Evolutionary conservation across 2,113 vertebrate genomes (phyloP), one percentile per base, ranked within the genome.

Genomic region (Psettodes erumei): DNA sequence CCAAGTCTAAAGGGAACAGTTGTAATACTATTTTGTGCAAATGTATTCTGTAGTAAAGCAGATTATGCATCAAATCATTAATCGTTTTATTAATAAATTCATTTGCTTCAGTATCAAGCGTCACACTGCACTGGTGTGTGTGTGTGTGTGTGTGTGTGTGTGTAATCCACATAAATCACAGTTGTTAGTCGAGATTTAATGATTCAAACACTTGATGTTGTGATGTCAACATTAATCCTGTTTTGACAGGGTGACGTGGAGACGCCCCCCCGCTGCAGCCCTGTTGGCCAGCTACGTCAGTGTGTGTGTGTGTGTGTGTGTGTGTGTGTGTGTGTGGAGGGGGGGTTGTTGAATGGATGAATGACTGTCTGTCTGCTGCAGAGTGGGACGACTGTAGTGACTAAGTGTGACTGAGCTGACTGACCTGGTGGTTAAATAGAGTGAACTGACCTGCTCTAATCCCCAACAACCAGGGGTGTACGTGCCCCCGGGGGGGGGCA

Each of bases 81-180:
- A 89, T 89, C 71, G 37, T 35, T 81, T 77, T 64, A 91, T 85
- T 83, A 93, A 91, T 89, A 90, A 91, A 91, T 90, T 2, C 68
- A 75, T 89, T 82, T 89, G 69, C 84, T 82, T 71, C 69, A 76
- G 2, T 32, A 10, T 23, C 27, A 27, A 13, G n/a, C n/a, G n/a
- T 71, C 12, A 1, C 58, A 4, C 1, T 38, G 32, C 35, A 1
- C 15, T 16, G 3, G 27, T 55, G 15, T 18, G 12, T 38, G 47
- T 40, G 16, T 35, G 8, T 47, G 38, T 16, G 27, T 72, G 25
- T 51, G n/a, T 50, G 45, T 28, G 47, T 51, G 35, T 25, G 28
- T 30, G 19, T 16, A 51, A 51, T 27, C 10, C 45, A 28, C 40
- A 56, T 45, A n/a, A n/a, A n/a, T n/a, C n/a, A n/a, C n/a, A n/a